phyloP scores from a whole-genome alignment of 2,113 vertebrate genomes.

The Hypanus sabinus region DNA sequence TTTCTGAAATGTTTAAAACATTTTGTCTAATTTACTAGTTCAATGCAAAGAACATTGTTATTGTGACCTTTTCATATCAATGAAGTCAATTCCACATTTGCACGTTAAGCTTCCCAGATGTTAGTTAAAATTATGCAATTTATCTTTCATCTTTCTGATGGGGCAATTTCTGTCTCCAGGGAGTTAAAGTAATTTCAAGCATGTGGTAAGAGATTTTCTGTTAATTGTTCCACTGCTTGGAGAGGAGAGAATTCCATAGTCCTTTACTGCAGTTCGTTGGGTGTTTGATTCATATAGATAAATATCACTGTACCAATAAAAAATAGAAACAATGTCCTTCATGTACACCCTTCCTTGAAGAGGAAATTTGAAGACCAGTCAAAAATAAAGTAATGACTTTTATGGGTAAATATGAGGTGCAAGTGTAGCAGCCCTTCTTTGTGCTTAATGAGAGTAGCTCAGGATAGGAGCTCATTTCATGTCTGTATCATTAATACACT shows the following conservation, averaged over 20 bases:
- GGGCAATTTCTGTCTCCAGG: neutral
- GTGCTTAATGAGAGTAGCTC: neutral
- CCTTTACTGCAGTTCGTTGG: neutral
- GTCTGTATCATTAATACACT: neutral
- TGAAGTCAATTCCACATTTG: neutral
- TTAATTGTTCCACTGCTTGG: conserved; percentile 11
- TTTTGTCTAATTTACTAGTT: neutral
- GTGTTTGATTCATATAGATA: neutral
- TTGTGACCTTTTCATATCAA: neutral
- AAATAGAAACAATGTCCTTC: neutral
- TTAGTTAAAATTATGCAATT: neutral
- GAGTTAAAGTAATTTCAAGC: conserved; percentile 9
- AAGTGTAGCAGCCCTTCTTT: neutral
- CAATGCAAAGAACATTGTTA: neutral
- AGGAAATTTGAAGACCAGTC: neutral
- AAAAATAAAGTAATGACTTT: neutral
- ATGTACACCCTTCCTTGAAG: neutral
- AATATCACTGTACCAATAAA: neutral
- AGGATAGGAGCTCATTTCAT: neutral
- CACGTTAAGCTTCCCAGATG: neutral
- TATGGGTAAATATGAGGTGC: neutral
- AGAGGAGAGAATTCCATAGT: neutral
- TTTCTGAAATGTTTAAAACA: neutral
- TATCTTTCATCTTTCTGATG: neutral
- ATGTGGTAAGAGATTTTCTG: neutral